A percentile compares a stretch with the other conserved stretches of the same genome.
phyloP scores from a whole-genome alignment of 2,888 invertebrate genomes.

The Mongoloraphidia duomilia region DNA sequence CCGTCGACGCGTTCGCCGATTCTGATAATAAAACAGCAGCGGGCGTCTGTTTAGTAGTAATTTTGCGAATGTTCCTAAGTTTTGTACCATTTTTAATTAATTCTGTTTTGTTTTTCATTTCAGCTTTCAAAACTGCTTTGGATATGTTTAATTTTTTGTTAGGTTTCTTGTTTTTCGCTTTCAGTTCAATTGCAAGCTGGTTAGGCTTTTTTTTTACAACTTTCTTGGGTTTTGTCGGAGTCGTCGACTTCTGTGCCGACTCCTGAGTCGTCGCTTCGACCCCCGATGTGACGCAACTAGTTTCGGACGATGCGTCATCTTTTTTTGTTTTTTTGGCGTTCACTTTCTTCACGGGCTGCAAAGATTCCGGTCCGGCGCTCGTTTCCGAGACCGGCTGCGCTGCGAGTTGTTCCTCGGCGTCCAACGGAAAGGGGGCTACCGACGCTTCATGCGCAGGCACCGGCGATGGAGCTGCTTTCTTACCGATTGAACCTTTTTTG shows the following conservation, averaged over 20 bases:
- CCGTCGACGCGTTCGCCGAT: background rate
- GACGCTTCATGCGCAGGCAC: constrained; percentile 12
- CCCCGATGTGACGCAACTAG: constrained; percentile 15
- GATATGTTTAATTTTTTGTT: constrained; percentile 17
- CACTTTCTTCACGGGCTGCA: no score
- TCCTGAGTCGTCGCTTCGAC: constrained; percentile 14
- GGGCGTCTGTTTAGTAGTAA: background rate
- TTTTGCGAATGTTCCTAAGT: background rate
- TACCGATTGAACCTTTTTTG: constrained; percentile 25
- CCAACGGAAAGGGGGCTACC: no score
- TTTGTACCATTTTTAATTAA: background rate
- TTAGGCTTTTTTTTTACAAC: constrained; percentile 4
- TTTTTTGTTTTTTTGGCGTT: constrained; percentile 17
- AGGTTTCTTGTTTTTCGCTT: constrained; percentile 20
- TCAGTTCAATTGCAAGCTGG: constrained; percentile 18
- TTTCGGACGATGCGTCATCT: constrained; percentile 15
- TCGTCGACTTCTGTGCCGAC: constrained; percentile 10
- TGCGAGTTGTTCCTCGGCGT: no score
- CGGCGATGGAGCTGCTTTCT: constrained; percentile 24
- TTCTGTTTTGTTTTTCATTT: background rate
- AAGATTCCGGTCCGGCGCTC: no score
- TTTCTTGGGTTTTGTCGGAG: constrained; percentile 5
- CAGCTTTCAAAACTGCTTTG: constrained; percentile 12
- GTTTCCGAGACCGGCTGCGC: no score
- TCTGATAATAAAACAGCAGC: no score